Conservation (phyloP, 2,888 invertebrate species). For the Falcaria lacertinaria region DNA sequence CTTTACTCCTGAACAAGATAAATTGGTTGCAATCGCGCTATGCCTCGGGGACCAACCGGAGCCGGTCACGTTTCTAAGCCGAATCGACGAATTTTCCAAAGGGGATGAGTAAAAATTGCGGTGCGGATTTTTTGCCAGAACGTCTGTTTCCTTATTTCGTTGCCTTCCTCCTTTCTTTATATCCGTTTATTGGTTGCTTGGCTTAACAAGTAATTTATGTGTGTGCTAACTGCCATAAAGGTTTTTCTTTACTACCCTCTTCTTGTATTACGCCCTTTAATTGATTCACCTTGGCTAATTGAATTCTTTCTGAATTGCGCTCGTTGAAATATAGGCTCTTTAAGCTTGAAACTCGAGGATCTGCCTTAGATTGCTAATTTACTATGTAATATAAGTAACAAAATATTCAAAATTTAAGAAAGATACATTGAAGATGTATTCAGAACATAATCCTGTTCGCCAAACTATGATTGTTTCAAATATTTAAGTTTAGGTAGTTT, state of each 20-base stretch:
- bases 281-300: slow-evolving; percentile 1
- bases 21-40: slow-evolving; percentile 17
- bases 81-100: slow-evolving; percentile 55
- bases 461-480: no score
- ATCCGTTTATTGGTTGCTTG: slow-evolving; percentile 62
- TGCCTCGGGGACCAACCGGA: slow-evolving; percentile 32
- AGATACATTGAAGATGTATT: no score
- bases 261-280: not conserved
- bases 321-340: no score
- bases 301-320: no score
- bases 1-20: slow-evolving; percentile 19
- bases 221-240: slow-evolving; percentile 36
- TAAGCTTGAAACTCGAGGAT: no score
- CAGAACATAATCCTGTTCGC: no score
- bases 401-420: no score
- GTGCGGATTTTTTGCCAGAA: slow-evolving; percentile 46
- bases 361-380: no score
- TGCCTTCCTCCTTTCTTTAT: slow-evolving; percentile 54
- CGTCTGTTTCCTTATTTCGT: slow-evolving; percentile 67
- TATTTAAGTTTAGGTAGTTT: no score
- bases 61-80: slow-evolving; percentile 35
- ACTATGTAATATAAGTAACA: no score
- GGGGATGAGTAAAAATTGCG: slow-evolving; percentile 55
- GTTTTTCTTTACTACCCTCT: slow-evolving; percentile 13
- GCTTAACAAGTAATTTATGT: slow-evolving; percentile 64